Conservation (phyloP, 2,888 invertebrate species). For the Tillus elongatus region DNA sequence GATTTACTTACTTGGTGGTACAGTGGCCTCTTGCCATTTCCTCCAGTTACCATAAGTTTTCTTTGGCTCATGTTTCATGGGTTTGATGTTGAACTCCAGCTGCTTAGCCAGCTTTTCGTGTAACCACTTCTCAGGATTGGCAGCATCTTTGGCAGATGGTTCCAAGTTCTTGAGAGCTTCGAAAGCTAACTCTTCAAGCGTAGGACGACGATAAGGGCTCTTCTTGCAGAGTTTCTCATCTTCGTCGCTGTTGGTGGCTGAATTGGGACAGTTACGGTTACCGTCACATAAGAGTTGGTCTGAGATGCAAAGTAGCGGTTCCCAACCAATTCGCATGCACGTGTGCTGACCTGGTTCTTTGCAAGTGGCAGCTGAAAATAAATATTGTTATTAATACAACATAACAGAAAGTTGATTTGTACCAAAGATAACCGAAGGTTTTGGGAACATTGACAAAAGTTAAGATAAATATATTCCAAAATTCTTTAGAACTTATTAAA, state of each 20-base stretch:
- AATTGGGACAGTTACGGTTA: conserved; percentile 56
- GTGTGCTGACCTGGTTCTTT: conserved; percentile 30
- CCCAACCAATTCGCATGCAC: conserved; percentile 34
- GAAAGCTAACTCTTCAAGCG: conserved; percentile 28
- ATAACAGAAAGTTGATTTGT: neutral
- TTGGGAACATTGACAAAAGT: no score
- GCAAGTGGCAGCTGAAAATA: conserved; percentile 24
- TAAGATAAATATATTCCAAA: no score
- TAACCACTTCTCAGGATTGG: conserved; percentile 16
- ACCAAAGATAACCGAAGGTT: no score
- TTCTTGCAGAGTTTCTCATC: conserved; percentile 32
- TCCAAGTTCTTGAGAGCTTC: conserved; percentile 29
- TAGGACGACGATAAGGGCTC: conserved; percentile 16
- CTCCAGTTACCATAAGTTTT: conserved; percentile 18
- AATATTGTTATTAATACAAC: neutral
- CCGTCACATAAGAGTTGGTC: conserved; percentile 59
- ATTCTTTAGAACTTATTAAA: no score
- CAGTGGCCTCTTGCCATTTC: conserved; percentile 20
- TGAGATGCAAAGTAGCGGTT: conserved; percentile 50
- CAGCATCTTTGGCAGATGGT: conserved; percentile 15
- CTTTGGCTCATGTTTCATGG: conserved; percentile 6
- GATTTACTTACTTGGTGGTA: conserved; percentile 19
- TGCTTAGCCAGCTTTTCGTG: conserved; percentile 16
- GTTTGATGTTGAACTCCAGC: neutral
- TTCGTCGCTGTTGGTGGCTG: conserved; percentile 43